Percentiles rank a stretch among this genome's conserved stretches.
These are phyloP conservation scores for Apantesis nais DNA, from an alignment of 2,888 invertebrate species.

Conservation along the genomic window DNA sequence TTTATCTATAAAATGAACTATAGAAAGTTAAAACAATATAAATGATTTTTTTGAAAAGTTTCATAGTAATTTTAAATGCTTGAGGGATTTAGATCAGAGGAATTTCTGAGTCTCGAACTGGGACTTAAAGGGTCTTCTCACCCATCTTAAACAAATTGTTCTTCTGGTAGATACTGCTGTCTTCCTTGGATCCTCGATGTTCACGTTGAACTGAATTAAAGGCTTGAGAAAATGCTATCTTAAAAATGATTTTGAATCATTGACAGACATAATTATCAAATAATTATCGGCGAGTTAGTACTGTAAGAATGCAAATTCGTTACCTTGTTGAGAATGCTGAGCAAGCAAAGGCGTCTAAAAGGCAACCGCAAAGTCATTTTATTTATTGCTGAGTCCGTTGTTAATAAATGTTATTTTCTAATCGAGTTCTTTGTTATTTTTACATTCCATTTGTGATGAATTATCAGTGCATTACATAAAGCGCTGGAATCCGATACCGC, in stretches of 20 bases:
- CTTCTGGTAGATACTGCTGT: not conserved
- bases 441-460: no score
- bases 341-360: constrained; percentile 7
- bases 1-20: constrained; percentile 2
- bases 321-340: constrained; percentile 1
- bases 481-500: no score
- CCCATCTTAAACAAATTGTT: not conserved
- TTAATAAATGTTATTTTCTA: constrained; percentile 45
- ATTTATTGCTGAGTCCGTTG: constrained; percentile 76
- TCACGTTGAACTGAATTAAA: not conserved
- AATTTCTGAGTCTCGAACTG: not conserved
- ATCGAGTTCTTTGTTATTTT: constrained; percentile 10
- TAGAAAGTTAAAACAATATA: constrained; percentile 1
- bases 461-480: no score
- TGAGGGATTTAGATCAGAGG: not conserved
- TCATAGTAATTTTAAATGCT: not conserved
- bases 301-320: not conserved
- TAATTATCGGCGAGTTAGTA: not conserved
- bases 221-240: not conserved
- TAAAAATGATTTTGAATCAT: not conserved
- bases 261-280: not conserved
- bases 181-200: not conserved
- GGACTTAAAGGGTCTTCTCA: not conserved
- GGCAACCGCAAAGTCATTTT: constrained; percentile 8
- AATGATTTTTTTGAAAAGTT: not conserved